Base-by-base conservation (phyloP, 2,888 invertebrate species). In the Junonia oenone region DNA sequence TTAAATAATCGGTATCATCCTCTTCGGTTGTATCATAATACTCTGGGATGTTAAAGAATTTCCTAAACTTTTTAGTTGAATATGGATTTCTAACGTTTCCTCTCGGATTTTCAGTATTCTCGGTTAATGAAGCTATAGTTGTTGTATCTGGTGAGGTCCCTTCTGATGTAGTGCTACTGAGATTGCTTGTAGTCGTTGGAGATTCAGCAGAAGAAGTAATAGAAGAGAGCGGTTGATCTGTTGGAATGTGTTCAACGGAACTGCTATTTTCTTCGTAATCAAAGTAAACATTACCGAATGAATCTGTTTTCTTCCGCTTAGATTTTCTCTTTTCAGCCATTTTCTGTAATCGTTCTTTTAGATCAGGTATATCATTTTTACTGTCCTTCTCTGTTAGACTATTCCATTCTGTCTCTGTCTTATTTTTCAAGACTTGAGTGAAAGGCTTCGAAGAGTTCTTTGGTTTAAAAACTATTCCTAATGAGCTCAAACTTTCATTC, bases 401-500 rank as follows among this genome's bases (percentile, higher is more conserved):
- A 55, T 71, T 81, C 51, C 82, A 71, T 64, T 81, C 81, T 1
- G 72, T 73, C 65, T 84, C 86, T n/a, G 86, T 87, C 72, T 86
- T 89, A 55, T 85, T 87, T 66, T 83, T 89, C 14, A 89, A 67
- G 14, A 90, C 86, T 71, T 88, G 76, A 51, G 83, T 88, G 58
- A 87, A 84, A 15, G 86, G 81, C 66, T 86, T 90, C 0, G 90
- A 78, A 11, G 88, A 81, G 63, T 86, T 87, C 59, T 85, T 88
- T 0, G 86, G 81, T 63, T 89, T 89, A 57, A 88, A 89, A 13
- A 89, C 88, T n/a, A 90, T 89, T 22, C 90, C 90, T 33, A 87
- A 58, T 3, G 85, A 87, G 62, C 83, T 89, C 40, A 90, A 78
- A 59, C 90, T 89, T 69, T 89, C 87, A 59, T 89, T 90, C 68